A percentile compares a stretch with the other conserved stretches of the same genome.
These are phyloP conservation scores for Synanthedon myopaeformis DNA, from an alignment of 2,888 invertebrate genomes.

Conservation along the genomic window DNA sequence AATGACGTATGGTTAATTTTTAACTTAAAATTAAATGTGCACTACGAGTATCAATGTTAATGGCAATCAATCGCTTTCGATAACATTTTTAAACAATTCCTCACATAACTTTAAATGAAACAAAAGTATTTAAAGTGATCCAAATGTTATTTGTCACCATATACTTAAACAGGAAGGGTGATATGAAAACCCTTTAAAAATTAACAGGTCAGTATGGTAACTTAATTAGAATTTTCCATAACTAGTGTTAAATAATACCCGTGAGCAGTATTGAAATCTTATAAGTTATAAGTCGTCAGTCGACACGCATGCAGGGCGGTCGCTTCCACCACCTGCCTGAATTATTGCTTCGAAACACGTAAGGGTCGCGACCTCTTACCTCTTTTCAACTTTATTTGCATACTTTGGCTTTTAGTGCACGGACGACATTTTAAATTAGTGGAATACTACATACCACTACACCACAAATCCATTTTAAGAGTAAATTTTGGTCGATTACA, in stretches of 20 bases:
- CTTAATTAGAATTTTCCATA: constrained; percentile 1
- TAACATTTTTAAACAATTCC: no score
- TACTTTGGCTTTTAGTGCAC: constrained; percentile 21
- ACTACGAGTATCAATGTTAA: no score
- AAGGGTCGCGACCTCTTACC: constrained; percentile 36
- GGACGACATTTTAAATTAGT: constrained; percentile 2
- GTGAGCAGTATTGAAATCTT: constrained; percentile 36
- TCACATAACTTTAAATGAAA: no score
- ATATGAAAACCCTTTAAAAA: not conserved
- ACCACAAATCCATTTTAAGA: no score
- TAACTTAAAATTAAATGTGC: no score
- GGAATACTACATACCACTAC: not conserved
- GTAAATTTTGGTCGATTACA: no score
- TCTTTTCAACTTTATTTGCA: constrained; percentile 38
- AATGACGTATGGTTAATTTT: no score
- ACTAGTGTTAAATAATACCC: constrained; percentile 1
- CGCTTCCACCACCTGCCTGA: constrained; percentile 31
- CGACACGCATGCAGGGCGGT: constrained; percentile 43
- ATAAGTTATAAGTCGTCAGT: constrained; percentile 39
- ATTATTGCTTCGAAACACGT: constrained; percentile 51
- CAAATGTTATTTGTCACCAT: no score
- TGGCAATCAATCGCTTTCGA: no score
- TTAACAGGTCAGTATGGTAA: constrained; percentile 5
- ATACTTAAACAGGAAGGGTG: no score
- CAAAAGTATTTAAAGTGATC: no score